Conservation (phyloP, 2,113 vertebrate species). For the Apaloderma vittatum region DNA sequence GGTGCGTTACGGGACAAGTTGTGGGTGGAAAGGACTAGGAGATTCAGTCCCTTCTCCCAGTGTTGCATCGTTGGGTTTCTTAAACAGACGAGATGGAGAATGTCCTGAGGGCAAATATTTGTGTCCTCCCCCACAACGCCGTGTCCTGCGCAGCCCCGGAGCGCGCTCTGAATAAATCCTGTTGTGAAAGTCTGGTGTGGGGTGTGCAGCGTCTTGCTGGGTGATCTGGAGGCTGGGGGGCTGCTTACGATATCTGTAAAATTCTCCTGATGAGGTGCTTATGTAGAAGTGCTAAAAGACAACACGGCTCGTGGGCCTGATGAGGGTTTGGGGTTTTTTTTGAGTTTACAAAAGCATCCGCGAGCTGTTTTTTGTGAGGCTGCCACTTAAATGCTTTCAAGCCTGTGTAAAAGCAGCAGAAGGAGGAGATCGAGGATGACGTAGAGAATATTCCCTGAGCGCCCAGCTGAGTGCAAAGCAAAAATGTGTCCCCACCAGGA, state of each 20-base stretch:
- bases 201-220: background rate
- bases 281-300: background rate
- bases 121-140: background rate
- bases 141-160: conserved; percentile 25
- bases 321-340: background rate
- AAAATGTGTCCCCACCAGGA: background rate
- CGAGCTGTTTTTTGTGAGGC: background rate
- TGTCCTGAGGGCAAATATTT: background rate
- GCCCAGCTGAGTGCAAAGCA: background rate
- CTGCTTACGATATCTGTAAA: background rate
- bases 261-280: background rate
- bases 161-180: conserved; percentile 64
- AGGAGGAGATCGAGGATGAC: background rate
- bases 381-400: background rate
- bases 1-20: background rate
- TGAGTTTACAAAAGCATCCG: background rate
- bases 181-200: background rate
- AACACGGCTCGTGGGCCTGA: background rate
- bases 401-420: background rate
- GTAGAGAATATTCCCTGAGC: background rate
- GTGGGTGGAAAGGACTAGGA: background rate
- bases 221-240: background rate
- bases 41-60: background rate
- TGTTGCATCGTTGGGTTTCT: background rate
- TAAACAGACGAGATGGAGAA: background rate